phyloP scores from a whole-genome alignment of 1,140 invertebrate species.

The Arion vulgaris region DNA sequence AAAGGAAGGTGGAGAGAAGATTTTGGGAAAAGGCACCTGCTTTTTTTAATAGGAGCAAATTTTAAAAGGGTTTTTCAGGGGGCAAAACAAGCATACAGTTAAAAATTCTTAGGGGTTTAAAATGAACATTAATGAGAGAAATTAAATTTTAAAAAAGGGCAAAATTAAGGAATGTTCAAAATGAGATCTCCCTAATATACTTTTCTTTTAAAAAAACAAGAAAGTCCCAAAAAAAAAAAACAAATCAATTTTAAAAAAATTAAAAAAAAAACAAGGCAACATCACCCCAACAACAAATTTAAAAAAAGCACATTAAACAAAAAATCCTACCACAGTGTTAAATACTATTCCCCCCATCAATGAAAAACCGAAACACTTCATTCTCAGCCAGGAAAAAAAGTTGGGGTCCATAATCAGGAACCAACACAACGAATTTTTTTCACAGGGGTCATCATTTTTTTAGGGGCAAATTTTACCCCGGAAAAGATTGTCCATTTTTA shows the following conservation, averaged over 20 bases:
- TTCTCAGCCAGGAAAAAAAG: constrained; percentile 16
- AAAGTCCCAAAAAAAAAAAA: too few species aligned
- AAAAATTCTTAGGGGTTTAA: too few species aligned
- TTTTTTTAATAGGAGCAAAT: too few species aligned
- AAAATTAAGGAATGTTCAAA: too few species aligned
- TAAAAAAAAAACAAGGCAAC: neutral
- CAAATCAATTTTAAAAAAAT: neutral
- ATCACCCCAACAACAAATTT: neutral
- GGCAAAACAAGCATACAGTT: too few species aligned
- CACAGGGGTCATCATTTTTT: neutral
- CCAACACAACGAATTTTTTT: neutral
- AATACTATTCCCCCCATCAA: constrained; percentile 14
- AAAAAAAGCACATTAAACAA: constrained; percentile 24
- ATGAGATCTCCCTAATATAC: too few species aligned
- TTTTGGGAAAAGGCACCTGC: too few species aligned
- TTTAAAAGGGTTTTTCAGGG: too few species aligned
- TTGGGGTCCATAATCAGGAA: neutral
- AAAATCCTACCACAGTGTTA: constrained; percentile 25
- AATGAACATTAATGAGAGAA: too few species aligned
- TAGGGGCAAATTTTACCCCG: neutral
- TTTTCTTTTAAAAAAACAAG: too few species aligned
- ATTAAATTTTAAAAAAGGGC: too few species aligned
- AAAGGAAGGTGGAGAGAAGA: too few species aligned
- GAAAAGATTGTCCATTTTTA: neutral
- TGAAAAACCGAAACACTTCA: constrained; percentile 1